Base-by-base conservation (phyloP, 2,888 invertebrate genomes). In the Scotopteryx bipunctaria region DNA sequence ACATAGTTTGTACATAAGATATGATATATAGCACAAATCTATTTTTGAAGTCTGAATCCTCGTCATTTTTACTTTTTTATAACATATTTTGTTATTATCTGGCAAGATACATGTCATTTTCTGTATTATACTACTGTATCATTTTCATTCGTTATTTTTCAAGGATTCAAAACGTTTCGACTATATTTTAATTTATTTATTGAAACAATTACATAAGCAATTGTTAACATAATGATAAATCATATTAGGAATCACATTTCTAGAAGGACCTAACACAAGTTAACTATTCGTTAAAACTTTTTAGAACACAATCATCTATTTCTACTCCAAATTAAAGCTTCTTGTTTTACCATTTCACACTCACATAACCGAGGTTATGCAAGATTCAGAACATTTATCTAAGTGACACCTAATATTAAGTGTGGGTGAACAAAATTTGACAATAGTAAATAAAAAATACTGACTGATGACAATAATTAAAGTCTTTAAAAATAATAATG, bases 251-350 rank as follows among this genome's bases (percentile, higher is more conserved):
- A 29, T 33, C 14, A 35, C 32, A 52, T 49, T 42, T 59, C 53
- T 55, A 61, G 57, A 60, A 61, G 51, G 40, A 54, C 59, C 64
- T 67, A 66, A 72, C 64, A 73, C 63, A 53, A 49, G 58, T 62
- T 63, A 56, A 72, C 81, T 53, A 82, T 70, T 63, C 63, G 64
- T 78, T 81, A 78, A 76, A 78, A 76, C 74, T 79, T 78, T 73
- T 67, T 64, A 69, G 80, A 87, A 89, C 86, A 86, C 81, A 89
- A 84, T 76, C 75, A 68, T 76, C 83, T 84, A 85, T 66, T 51
- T 78, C 89, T 89, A 90, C 89, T 73, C 65, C 88, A 90, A 90
- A 89, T 90, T 89, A 90, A 90, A 90, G 89, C 89, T 89, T 89
- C 73, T 63, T 74, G 78, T 64, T 80, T 90, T 90, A 89, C 89